These are phyloP conservation scores for Trichogramma pretiosum DNA, from an alignment of 1,140 invertebrate genomes.

Conservation along the genomic window DNA sequence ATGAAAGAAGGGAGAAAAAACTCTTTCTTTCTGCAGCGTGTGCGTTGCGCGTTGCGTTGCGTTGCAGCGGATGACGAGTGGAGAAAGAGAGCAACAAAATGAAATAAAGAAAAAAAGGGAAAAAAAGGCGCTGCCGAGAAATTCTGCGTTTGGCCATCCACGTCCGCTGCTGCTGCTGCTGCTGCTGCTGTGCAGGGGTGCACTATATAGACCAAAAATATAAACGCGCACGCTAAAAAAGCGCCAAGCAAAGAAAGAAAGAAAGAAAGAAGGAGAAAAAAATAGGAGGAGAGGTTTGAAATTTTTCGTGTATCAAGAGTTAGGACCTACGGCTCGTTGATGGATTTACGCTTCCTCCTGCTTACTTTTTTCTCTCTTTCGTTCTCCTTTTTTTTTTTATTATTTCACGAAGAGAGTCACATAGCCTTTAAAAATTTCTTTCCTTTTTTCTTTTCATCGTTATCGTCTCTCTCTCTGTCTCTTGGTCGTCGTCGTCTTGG, in stretches of 20 bases:
- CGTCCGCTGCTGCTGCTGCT: slow-evolving; percentile 6
- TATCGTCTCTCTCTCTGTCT: too few species aligned
- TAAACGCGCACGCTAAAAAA: too few species aligned
- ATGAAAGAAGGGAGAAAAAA: too few species aligned
- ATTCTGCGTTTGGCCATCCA: slow-evolving; percentile 12
- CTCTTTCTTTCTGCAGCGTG: too few species aligned
- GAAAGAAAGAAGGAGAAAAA: slow-evolving; percentile 34
- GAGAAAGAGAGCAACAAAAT: slow-evolving; percentile 3
- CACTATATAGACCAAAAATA: slow-evolving; percentile 8
- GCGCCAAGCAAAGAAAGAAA: too few species aligned
- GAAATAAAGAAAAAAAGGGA: neutral
- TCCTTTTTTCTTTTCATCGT: too few species aligned
- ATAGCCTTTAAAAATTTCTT: too few species aligned
- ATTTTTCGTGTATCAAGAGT: too few species aligned
- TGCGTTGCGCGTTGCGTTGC: too few species aligned
- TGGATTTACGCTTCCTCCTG: slow-evolving; percentile 5
- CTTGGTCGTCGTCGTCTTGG: too few species aligned
- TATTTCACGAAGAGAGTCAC: too few species aligned
- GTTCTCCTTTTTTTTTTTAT: too few species aligned
- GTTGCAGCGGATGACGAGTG: neutral
- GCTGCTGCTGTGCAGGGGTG: neutral
- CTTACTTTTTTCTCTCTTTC: neutral
- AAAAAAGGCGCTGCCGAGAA: slow-evolving; percentile 11
- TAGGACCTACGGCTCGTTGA: slow-evolving; percentile 17
- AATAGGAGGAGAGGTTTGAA: slow-evolving; percentile 30